Evolutionary conservation across 1,140 invertebrate species (phyloP).

Genomic region (Samia ricini): DNA sequence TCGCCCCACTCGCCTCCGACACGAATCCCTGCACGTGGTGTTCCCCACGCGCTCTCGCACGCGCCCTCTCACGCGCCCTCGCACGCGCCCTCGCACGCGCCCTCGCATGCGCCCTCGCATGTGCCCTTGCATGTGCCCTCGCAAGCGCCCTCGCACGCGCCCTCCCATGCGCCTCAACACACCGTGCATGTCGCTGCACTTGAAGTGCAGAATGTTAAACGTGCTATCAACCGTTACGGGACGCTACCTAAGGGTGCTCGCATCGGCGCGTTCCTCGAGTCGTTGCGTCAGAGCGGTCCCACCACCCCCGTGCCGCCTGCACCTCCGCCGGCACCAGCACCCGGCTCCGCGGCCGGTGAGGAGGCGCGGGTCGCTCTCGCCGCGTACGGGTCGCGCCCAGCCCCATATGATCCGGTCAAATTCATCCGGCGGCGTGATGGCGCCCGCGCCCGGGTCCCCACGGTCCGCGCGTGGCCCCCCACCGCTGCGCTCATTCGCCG

Average conservation of each 20-base stretch:
- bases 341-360: constrained; percentile 49
- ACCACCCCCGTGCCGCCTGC: too few relatives aligned
- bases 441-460: constrained; percentile 75
- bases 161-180: constrained; percentile 48
- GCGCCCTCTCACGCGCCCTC: too few relatives aligned
- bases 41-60: too few relatives aligned
- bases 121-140: too few relatives aligned
- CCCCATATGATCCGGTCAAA: constrained; percentile 91
- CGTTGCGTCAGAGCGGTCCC: constrained; percentile 89
- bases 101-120: too few relatives aligned
- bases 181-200: constrained; percentile 90
- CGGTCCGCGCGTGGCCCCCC: constrained; percentile 54
- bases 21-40: constrained; percentile 44
- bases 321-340: constrained; percentile 66
- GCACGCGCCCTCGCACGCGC: too few relatives aligned
- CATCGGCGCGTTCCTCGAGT: constrained; percentile 97
- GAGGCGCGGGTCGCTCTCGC: constrained; percentile 69
- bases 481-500: constrained; percentile 77
- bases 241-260: constrained; percentile 96
- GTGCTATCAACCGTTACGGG: constrained; percentile 97
- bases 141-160: too few relatives aligned
- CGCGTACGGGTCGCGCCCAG: constrained; percentile 81
- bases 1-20: constrained; percentile 17
- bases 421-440: constrained; percentile 88
- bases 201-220: constrained; percentile 97